Conservation (phyloP, 2,797 vertebrate genomes). For the Lacerta bilineata region DNA sequence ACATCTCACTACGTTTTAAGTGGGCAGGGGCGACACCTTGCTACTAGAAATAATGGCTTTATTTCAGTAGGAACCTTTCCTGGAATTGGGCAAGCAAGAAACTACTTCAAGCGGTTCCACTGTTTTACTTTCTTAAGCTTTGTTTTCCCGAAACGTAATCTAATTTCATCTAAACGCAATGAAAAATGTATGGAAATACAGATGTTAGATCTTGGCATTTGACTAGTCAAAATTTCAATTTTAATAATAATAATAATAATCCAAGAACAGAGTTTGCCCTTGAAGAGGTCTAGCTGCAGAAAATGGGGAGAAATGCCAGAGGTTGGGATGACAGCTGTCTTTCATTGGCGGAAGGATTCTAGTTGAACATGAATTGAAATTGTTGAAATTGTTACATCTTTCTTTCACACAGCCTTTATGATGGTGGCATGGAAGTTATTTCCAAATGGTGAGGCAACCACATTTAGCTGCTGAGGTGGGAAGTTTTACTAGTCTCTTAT, state of each 20-base stretch:
- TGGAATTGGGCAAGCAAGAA: slow-evolving; percentile 56
- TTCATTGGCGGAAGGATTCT: not conserved
- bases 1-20: not conserved
- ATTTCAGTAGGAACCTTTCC: slow-evolving; percentile 36
- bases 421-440: not conserved
- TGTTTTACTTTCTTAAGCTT: slow-evolving; percentile 46
- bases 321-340: slow-evolving; percentile 3
- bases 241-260: not conserved
- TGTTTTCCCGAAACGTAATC: slow-evolving; percentile 14
- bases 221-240: slow-evolving; percentile 10
- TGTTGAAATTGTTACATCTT: not conserved
- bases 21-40: slow-evolving; percentile 32
- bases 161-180: slow-evolving; percentile 20
- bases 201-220: slow-evolving; percentile 31
- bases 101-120: slow-evolving; percentile 30
- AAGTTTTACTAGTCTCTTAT: not conserved
- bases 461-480: not conserved
- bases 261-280: not conserved
- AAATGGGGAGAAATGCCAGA: slow-evolving; percentile 23
- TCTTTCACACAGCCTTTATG: not conserved
- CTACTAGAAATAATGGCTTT: slow-evolving; percentile 3
- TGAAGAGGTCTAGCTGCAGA: not conserved
- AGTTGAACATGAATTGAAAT: not conserved
- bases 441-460: not conserved
- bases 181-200: slow-evolving; percentile 38